phyloP scores from a whole-genome alignment of 1,140 invertebrate genomes.

The Leptopilina clavipes region DNA sequence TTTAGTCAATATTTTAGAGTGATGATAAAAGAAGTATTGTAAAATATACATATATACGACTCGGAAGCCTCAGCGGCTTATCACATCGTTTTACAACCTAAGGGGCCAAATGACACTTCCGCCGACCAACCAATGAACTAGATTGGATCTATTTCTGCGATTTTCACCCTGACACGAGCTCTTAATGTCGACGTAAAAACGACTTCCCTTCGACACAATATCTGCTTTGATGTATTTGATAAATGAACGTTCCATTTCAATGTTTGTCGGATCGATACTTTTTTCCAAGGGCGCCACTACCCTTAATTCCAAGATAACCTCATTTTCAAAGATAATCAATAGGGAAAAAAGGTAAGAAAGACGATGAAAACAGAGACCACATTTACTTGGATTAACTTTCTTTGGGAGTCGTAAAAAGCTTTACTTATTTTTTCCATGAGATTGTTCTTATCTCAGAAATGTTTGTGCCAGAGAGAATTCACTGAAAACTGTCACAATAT shows the following conservation, averaged over 20 bases:
- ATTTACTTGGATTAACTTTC: not conserved
- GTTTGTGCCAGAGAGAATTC: too few species aligned
- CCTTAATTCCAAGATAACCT: not conserved
- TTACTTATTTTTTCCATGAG: too few species aligned
- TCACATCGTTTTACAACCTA: conserved; percentile 20
- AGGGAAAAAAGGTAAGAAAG: not conserved
- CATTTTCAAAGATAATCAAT: not conserved
- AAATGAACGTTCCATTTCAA: not conserved
- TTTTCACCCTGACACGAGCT: conserved; percentile 21
- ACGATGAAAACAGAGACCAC: too few species aligned
- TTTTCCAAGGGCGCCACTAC: not conserved
- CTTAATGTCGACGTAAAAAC: conserved; percentile 1
- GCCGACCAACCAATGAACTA: conserved; percentile 43
- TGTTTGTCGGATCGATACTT: not conserved
- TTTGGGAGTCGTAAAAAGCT: too few species aligned
- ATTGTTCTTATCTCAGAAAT: too few species aligned
- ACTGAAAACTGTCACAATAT: not conserved
- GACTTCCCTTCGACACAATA: conserved; percentile 37
- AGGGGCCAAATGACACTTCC: conserved; percentile 30
- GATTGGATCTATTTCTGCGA: conserved; percentile 40
- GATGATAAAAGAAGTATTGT: not conserved
- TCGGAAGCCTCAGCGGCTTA: not conserved
- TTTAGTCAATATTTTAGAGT: not conserved
- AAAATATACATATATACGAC: not conserved
- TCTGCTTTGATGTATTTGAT: not conserved